Percentiles rank a stretch among this genome's conserved stretches.
These are phyloP conservation scores for Dryocosmus kuriphilus DNA, from an alignment of 2,888 invertebrate species.

Conservation along the genomic window DNA sequence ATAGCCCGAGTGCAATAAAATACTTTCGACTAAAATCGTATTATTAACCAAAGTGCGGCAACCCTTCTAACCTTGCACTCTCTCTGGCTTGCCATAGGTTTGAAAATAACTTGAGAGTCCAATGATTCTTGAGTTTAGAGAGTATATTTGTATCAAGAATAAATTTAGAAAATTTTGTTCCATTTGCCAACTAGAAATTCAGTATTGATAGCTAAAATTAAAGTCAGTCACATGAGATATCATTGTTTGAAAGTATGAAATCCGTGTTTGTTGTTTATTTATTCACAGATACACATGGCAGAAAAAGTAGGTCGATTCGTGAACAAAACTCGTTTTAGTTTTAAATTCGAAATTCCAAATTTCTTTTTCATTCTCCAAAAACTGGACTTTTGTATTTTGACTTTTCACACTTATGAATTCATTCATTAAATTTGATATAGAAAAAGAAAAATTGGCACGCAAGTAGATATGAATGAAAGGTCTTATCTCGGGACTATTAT, in stretches of 20 bases:
- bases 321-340: too few relatives aligned
- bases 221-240: background rate
- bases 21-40: background rate
- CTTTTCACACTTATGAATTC: too few relatives aligned
- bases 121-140: background rate
- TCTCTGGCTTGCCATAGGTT: background rate
- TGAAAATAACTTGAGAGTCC: background rate
- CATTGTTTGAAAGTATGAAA: background rate
- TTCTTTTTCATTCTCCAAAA: too few relatives aligned
- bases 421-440: too few relatives aligned
- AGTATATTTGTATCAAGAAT: background rate
- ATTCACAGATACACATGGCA: background rate
- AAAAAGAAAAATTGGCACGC: too few relatives aligned
- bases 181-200: background rate
- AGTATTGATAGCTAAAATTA: background rate
- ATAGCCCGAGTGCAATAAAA: conserved; percentile 1
- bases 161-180: background rate
- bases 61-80: conserved; percentile 21
- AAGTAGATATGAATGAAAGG: background rate
- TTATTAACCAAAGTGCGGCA: conserved; percentile 28
- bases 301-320: background rate
- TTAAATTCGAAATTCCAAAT: too few relatives aligned
- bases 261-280: background rate
- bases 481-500: too few relatives aligned
- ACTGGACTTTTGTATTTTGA: too few relatives aligned